Base-by-base conservation (phyloP, 2,113 vertebrate genomes). In the Athene noctua region DNA sequence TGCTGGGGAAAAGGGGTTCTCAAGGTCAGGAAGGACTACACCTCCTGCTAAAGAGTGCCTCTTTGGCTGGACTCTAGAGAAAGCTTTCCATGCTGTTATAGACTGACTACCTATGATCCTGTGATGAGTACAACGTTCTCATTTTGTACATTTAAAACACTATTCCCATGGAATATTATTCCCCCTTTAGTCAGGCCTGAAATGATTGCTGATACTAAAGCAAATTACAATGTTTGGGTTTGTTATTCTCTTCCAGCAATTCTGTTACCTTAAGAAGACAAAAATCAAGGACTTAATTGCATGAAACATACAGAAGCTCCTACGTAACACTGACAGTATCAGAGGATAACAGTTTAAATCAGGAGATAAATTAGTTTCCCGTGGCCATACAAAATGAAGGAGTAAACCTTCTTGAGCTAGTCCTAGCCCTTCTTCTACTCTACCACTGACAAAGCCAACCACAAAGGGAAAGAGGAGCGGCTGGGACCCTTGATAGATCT, bases 41-140 rank as follows among this genome's bases (percentile, higher is more conserved):
- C 16, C 68, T 51, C 58, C 68, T 97, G 97, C 88, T 93, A 38
- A 95, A 96, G 57, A 91, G 46, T 65, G 42, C 59, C 55, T 88
- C 58, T 92, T 68, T 61, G 80, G 74, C 59, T 70, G 36, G 65
- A 22, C 61, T 66, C 62, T 52, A 42, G 30, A 80, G 62, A 84
- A 93, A 94, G 67, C 51, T 90, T 79, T 93, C 80, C 71, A 32
- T 49, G 38, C 66, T 85, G 27, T 79, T 77, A n/a, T 7, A 55
- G 52, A 63, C 83, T 94, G 82, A 84, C 47, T 25, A 65, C 66
- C 74, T 93, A 22, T 11, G 4, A 57, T 30, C 80, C 80, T 68
- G 47, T 62, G 51, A 63, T 20, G 27, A 44, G 25, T 21, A n/a
- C 42, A 70, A 62, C 34, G 16, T 74, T 94, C 86, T 65, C 30